These are phyloP conservation scores for Alca torda DNA, from an alignment of 2,797 vertebrate species.

Conservation along the genomic window DNA sequence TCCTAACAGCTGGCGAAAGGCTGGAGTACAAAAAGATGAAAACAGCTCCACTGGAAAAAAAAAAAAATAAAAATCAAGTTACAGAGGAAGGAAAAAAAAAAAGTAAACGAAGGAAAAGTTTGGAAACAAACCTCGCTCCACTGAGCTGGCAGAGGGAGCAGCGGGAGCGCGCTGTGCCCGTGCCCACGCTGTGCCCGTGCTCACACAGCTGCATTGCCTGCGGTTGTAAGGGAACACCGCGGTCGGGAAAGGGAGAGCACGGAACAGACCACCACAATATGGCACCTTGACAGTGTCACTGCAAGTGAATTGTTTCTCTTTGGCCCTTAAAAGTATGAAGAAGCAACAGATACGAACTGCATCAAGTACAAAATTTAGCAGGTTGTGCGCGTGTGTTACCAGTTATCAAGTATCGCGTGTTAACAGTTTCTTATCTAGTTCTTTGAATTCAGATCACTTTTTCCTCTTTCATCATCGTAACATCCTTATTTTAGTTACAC, in stretches of 20 bases:
- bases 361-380: neutral
- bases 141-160: neutral
- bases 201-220: neutral
- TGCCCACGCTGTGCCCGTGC: neutral
- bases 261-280: neutral
- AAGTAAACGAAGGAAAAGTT: neutral
- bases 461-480: neutral
- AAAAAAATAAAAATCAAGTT: neutral
- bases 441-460: neutral
- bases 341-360: fast-evolving
- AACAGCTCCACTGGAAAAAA: neutral
- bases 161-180: neutral
- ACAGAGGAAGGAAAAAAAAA: neutral
- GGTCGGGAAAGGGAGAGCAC: neutral
- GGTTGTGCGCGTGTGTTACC: neutral
- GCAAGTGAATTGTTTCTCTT: neutral
- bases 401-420: fast-evolving
- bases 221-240: neutral
- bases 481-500: neutral
- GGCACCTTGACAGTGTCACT: neutral
- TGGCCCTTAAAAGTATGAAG: neutral
- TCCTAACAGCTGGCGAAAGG: neutral
- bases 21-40: neutral
- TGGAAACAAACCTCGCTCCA: neutral
- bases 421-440: neutral